Base-by-base conservation (phyloP, 2,888 invertebrate species). In the Ptycholaimellus sp. region DNA sequence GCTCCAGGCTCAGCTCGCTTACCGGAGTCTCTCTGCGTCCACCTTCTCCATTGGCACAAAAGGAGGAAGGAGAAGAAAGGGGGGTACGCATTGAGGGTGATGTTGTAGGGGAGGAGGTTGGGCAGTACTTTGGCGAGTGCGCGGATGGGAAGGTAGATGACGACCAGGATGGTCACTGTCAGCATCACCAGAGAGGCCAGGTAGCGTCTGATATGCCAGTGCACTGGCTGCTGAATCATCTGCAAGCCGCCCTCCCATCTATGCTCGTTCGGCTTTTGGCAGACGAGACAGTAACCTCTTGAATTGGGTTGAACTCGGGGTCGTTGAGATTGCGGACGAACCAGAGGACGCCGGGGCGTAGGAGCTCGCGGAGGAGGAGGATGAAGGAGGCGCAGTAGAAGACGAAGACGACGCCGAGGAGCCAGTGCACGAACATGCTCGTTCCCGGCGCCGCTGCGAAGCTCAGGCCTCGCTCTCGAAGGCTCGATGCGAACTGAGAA, bases 301-400 rank as follows among this genome's bases (percentile, higher is more conserved):
- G 87, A 42, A 96, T 87, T 6, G 96, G 96, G 64, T 90, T 93
- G 55, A 96, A 96, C 54, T 96, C 93, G 0, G 96, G 93, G 64
- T 96, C 93, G 61, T 96, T 96, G 40, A 96, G 68, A 59, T 96
- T 96, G 47, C 90, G 71, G 49, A 96, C 68, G 61, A 96, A 96
- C 93, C 93, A 96, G 2, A 96, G 66, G 0, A 93, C 87, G 0
- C 96, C 96, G 0, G 96, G 96, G 36, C 96, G 69, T 27, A 96
- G 59, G 17, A 51, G 35, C 62, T 96, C 93, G 36, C 93, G 67
- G 19, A 96, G 61, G 2, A 96, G 65, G 16, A 85, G 67, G 30
- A 93, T 79, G 57, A 85, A 93, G 0, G 87, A 87, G 6, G 93
- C 96, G 57, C 96, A 93, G 64, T 96, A 96, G 62, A 96, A 96